These are phyloP conservation scores for Penaeus vannamei DNA, from an alignment of 1,140 invertebrate species.

Conservation along the genomic window DNA sequence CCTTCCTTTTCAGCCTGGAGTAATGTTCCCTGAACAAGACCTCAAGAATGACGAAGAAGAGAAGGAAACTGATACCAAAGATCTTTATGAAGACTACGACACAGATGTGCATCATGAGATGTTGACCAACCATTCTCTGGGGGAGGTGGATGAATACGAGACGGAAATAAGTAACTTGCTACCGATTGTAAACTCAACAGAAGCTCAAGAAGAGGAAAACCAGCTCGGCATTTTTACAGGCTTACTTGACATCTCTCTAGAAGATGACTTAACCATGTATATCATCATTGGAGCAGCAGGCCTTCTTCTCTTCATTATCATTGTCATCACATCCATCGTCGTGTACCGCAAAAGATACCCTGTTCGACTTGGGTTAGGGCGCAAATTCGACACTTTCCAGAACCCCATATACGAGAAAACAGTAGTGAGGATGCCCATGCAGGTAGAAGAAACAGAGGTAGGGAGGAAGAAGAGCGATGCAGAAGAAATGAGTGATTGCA, in stretches of 20 bases:
- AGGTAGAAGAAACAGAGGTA: slow-evolving; percentile 43
- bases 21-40: too few species aligned
- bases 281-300: slow-evolving; percentile 32
- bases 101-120: too few species aligned
- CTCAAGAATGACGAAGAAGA: too few species aligned
- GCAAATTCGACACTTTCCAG: slow-evolving; percentile 72
- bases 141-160: too few species aligned
- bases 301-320: slow-evolving; percentile 21
- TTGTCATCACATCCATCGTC: slow-evolving; percentile 50
- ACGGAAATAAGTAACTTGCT: neutral
- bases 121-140: too few species aligned
- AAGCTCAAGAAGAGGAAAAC: neutral
- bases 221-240: neutral
- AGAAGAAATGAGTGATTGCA: slow-evolving; percentile 66
- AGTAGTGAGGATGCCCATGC: slow-evolving; percentile 65
- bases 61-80: too few species aligned
- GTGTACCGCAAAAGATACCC: slow-evolving; percentile 71
- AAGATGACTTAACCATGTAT: slow-evolving; percentile 42
- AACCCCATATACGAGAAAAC: slow-evolving; percentile 71
- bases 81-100: too few species aligned
- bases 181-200: neutral
- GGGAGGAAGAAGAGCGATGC: slow-evolving; percentile 61
- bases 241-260: slow-evolving; percentile 7
- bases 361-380: slow-evolving; percentile 71
- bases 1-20: too few species aligned